phyloP scores from a whole-genome alignment of 2,797 vertebrate genomes.

The Xiphorhynchus erythropygius region DNA sequence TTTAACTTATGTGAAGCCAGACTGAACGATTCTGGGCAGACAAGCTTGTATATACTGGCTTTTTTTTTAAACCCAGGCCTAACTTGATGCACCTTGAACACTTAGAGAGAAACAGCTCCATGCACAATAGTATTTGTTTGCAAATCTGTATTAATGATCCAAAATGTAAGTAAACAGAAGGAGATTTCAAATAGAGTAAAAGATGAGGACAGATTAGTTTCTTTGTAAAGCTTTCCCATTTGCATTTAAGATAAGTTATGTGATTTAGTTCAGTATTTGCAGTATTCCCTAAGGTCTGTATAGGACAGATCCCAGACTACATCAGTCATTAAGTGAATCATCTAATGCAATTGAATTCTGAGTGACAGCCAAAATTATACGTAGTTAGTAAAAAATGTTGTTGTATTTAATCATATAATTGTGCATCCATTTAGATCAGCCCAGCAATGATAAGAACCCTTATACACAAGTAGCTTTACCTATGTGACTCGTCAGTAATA shows the following conservation, averaged over 20 bases:
- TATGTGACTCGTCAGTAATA: neutral
- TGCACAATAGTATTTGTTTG: neutral
- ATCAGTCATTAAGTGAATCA: conserved; percentile 36
- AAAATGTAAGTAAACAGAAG: neutral
- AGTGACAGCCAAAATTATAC: conserved; percentile 50
- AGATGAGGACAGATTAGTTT: neutral
- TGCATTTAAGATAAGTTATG: neutral
- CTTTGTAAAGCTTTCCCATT: neutral
- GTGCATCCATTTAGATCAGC: conserved; percentile 51
- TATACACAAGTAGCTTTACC: conserved; percentile 41
- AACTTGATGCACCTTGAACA: fast-evolving
- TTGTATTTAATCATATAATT: conserved; percentile 61
- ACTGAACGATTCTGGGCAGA: neutral
- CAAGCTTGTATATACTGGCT: neutral
- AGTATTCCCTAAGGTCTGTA: conserved; percentile 8
- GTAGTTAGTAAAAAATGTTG: conserved; percentile 55
- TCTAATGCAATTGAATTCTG: conserved; percentile 52
- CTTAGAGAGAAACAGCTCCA: neutral
- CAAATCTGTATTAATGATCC: neutral
- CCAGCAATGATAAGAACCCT: conserved; percentile 48
- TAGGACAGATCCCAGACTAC: conserved; percentile 17
- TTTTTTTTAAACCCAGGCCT: neutral
- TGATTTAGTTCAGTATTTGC: neutral
- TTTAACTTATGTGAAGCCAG: neutral
- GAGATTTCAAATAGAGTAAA: neutral